Evolutionary conservation across 2,888 invertebrate species (phyloP), one percentile per base, ranked within the genome.

Genomic region (Listrodromus nycthemerus): DNA sequence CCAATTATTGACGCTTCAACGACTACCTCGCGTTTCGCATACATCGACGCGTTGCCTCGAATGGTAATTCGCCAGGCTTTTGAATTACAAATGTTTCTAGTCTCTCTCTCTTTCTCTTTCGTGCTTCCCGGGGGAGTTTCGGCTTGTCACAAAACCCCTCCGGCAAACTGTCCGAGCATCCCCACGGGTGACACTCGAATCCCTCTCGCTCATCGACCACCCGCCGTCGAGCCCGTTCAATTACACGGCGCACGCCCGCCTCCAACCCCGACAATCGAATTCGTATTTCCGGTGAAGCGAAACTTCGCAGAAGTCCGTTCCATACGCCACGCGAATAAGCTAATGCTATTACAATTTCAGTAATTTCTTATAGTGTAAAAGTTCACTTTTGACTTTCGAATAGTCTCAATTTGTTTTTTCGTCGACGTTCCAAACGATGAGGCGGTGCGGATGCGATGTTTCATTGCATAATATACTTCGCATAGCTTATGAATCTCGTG

Each of bases 211-310:
- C 79, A 85, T 83, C 79, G 85, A 58, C 75, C 78, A 70, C 67
- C 83, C 82, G 78, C 80, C 66, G 75, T 79, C 80, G 84, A 84
- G 86, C 78, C 84, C 77, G 82, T 84, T 84, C 83, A 82, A 82
- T 85, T 84, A 84, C 74, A 82, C 82, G 74, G 30, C 79, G 8
- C 75, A 67, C 66, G 78, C 71, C 55, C 67, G 41, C 41, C 41
- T 41, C 13, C 41, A 33, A 69, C 80, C 83, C 82, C 83, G 84
- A 75, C 82, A 82, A 87, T 87, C 84, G 83, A 82, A 86, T 86
- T 86, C 76, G 85, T 82, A 86, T 86, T 81, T 84, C 85, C 84
- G 85, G 74, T 76, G 58, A 77, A 80, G 73, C 75, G 76, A 85
- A 83, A 83, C 80, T 66, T 71, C 66, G 69, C 79, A n/a, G 45